These are phyloP conservation scores for Drosophila quasianomalipes DNA, from an alignment of 2,888 invertebrate species.

Conservation along the genomic window DNA sequence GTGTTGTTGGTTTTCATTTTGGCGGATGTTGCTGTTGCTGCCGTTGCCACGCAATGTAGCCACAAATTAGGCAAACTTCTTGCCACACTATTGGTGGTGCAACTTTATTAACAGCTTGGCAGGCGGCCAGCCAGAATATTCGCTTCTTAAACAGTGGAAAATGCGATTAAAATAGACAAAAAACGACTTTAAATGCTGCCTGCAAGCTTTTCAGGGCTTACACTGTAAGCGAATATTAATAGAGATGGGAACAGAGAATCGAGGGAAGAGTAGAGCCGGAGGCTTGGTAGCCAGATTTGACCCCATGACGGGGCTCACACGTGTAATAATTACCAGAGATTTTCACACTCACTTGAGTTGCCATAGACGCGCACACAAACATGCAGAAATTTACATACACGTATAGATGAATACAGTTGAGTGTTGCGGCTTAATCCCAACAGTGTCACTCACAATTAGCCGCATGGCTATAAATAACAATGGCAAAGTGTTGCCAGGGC, in stretches of 20 bases:
- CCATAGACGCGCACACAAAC: slow-evolving; percentile 52
- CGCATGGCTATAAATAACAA: slow-evolving; percentile 72
- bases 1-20: slow-evolving; percentile 26
- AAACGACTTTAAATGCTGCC: slow-evolving; percentile 18
- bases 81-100: slow-evolving; percentile 31
- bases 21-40: slow-evolving; percentile 7
- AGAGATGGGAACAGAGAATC: not conserved
- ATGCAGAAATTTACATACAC: slow-evolving; percentile 29
- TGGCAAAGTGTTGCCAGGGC: slow-evolving; percentile 34
- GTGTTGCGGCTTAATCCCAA: slow-evolving; percentile 43
- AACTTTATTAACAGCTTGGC: slow-evolving; percentile 70
- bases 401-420: slow-evolving; percentile 14
- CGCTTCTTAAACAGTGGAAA: slow-evolving; percentile 12
- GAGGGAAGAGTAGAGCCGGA: too few relatives aligned
- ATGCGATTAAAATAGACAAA: slow-evolving; percentile 3
- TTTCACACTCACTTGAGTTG: slow-evolving; percentile 72
- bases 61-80: slow-evolving; percentile 71
- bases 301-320: slow-evolving; percentile 9
- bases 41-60: slow-evolving; percentile 40
- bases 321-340: slow-evolving; percentile 51
- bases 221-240: slow-evolving; percentile 52
- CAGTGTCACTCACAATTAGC: slow-evolving; percentile 77
- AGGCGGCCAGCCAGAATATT: slow-evolving; percentile 60
- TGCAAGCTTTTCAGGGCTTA: slow-evolving; percentile 18
- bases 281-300: slow-evolving; percentile 3